Percentiles rank a stretch among this genome's conserved stretches.
These are phyloP conservation scores for Oryzias javanicus DNA, from an alignment of 2,113 vertebrate genomes.

Conservation along the genomic window DNA sequence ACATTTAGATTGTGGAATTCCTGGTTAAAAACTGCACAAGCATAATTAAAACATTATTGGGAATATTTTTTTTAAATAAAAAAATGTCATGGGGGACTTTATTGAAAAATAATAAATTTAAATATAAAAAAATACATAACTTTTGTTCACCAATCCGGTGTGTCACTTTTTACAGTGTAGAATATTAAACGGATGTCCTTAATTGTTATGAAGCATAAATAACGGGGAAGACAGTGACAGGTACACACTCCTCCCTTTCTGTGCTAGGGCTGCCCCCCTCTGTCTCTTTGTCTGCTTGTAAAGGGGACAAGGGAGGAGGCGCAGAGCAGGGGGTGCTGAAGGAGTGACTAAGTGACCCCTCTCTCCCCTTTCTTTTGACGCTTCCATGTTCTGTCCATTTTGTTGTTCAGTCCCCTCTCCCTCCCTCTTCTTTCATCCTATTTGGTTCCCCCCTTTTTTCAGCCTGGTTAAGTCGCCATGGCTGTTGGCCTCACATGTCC, in stretches of 20 bases:
- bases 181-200: constrained; percentile 20
- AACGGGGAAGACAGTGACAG: constrained; percentile 17
- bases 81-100: no score
- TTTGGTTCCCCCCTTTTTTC: constrained; percentile 70
- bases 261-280: constrained; percentile 70
- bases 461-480: constrained; percentile 70
- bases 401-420: constrained; percentile 53
- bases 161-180: background rate
- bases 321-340: constrained; percentile 32
- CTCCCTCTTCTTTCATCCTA: constrained; percentile 65
- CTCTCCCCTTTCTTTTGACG: constrained; percentile 69
- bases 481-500: constrained; percentile 62
- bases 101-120: no score
- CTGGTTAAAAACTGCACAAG: no score
- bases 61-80: no score
- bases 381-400: constrained; percentile 67
- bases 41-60: no score
- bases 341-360: constrained; percentile 76
- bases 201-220: constrained; percentile 39
- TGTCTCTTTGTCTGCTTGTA: constrained; percentile 72
- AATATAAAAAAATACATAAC: no score
- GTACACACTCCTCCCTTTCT: constrained; percentile 51
- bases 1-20: no score
- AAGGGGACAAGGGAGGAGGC: constrained; percentile 62
- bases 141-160: no score